phyloP scores from a whole-genome alignment of 2,797 vertebrate species.

The Rhincodon typus region DNA sequence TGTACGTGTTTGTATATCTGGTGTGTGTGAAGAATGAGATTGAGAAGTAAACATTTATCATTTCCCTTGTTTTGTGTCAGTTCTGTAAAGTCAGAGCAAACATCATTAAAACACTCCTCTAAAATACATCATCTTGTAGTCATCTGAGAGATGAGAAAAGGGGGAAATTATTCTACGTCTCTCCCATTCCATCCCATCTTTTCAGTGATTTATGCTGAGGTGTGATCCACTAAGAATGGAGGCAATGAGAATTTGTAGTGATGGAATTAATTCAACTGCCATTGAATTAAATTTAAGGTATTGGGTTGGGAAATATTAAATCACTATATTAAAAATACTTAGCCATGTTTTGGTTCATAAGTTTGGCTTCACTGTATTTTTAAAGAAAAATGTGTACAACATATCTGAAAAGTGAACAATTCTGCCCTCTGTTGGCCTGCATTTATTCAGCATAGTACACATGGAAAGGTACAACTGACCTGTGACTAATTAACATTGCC shows the following conservation, averaged over 20 bases:
- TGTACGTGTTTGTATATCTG: too few species aligned
- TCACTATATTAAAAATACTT: neutral
- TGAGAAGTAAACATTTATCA: too few species aligned
- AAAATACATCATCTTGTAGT: too few species aligned
- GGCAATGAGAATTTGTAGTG: neutral
- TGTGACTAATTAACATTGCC: neutral
- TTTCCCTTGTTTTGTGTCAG: too few species aligned
- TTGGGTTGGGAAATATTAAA: neutral
- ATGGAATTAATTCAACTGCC: neutral
- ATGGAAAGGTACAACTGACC: neutral
- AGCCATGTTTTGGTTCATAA: neutral
- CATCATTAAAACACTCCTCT: too few species aligned
- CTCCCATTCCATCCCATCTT: too few species aligned
- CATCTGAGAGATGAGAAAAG: too few species aligned
- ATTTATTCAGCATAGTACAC: neutral
- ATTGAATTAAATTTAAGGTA: neutral
- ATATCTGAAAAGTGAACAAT: conserved; percentile 2
- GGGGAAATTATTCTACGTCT: too few species aligned
- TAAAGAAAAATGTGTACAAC: neutral
- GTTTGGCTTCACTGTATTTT: neutral
- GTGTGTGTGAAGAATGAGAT: too few species aligned
- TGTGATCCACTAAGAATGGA: too few species aligned
- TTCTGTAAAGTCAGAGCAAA: too few species aligned
- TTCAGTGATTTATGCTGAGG: too few species aligned
- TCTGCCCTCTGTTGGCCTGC: neutral